These are phyloP conservation scores for Sinocyclocheilus rhinocerous DNA, from an alignment of 2,113 vertebrate species.

Conservation along the genomic window DNA sequence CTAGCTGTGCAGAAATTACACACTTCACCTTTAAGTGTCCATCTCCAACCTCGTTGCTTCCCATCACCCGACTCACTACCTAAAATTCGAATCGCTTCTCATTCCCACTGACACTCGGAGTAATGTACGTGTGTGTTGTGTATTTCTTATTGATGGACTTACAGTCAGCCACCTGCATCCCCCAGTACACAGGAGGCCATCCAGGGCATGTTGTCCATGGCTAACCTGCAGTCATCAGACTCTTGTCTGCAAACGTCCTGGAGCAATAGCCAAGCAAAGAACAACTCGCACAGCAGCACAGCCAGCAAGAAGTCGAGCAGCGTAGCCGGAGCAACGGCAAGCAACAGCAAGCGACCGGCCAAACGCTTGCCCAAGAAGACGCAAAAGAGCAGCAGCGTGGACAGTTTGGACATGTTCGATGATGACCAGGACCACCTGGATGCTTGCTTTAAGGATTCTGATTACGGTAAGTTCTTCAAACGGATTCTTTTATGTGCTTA, in stretches of 20 bases:
- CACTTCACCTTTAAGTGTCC: conserved; percentile 15
- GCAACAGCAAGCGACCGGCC: conserved; percentile 77
- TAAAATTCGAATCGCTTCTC: conserved; percentile 53
- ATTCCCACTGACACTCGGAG: conserved; percentile 56
- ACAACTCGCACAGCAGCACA: conserved; percentile 79
- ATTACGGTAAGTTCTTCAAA: conserved; percentile 81
- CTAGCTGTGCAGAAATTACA: background rate
- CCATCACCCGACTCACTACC: conserved; percentile 43
- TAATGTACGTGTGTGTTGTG: conserved; percentile 75
- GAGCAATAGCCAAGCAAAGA: conserved; percentile 86
- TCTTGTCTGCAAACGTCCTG: conserved; percentile 88
- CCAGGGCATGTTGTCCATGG: conserved; percentile 99
- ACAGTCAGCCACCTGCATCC: conserved; percentile 96
- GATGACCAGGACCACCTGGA: conserved; percentile 97
- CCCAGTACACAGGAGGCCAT: conserved; percentile 99
- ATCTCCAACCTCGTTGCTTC: conserved; percentile 13
- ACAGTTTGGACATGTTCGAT: conserved; percentile 87
- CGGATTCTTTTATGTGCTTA: background rate
- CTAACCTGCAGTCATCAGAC: conserved; percentile 95
- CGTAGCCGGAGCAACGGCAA: conserved; percentile 35
- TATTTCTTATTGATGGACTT: conserved; percentile 76
- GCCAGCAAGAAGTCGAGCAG: conserved; percentile 79
- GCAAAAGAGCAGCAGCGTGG: conserved; percentile 85
- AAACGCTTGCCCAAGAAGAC: conserved; percentile 88
- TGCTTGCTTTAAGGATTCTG: conserved; percentile 97